These are phyloP conservation scores for Brachypalpus laphriformis DNA, from an alignment of 2,888 invertebrate species.

Conservation along the genomic window DNA sequence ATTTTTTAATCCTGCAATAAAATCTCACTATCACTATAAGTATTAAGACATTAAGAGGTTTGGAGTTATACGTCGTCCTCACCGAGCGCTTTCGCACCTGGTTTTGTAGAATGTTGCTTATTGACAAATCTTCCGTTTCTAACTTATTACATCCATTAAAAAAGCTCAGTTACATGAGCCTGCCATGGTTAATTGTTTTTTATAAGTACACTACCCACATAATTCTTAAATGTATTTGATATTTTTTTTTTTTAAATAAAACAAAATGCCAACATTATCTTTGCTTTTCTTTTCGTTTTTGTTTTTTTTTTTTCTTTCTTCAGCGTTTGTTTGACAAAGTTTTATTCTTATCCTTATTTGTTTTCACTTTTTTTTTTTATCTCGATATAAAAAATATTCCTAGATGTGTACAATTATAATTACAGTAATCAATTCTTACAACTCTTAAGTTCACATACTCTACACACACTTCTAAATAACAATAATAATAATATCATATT, in stretches of 20 bases:
- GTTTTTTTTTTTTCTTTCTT: conserved; percentile 4
- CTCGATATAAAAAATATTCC: conserved; percentile 71
- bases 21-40: too few relatives aligned
- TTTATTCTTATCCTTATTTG: neutral
- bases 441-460: conserved; percentile 52
- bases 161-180: too few relatives aligned
- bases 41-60: too few relatives aligned
- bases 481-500: conserved; percentile 45
- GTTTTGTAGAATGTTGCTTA: too few relatives aligned
- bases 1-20: too few relatives aligned
- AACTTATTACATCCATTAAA: too few relatives aligned
- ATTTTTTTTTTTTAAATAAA: conserved; percentile 13
- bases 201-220: too few relatives aligned
- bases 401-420: conserved; percentile 54
- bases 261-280: neutral
- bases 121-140: too few relatives aligned
- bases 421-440: conserved; percentile 45
- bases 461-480: conserved; percentile 9
- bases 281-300: conserved; percentile 2
- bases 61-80: too few relatives aligned
- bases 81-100: too few relatives aligned
- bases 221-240: too few relatives aligned
- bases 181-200: too few relatives aligned
- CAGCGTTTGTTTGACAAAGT: conserved; percentile 7
- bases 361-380: conserved; percentile 21